A percentile compares a stretch with the other conserved stretches of the same genome.
Evolutionary conservation across 1,140 invertebrate genomes (phyloP).

Genomic region (Euwallacea similis): DNA sequence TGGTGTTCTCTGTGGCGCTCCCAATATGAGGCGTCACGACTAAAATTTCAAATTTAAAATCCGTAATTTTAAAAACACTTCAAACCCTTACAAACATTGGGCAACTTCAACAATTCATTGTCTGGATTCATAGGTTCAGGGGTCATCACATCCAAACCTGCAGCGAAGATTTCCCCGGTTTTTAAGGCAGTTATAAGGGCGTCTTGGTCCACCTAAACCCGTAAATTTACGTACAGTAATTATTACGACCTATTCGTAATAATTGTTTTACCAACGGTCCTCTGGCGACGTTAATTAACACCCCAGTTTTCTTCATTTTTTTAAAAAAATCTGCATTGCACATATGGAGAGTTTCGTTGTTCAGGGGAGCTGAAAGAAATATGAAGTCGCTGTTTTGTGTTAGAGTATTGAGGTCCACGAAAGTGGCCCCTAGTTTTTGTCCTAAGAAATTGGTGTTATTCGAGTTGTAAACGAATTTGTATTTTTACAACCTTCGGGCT

Average conservation of each 20-base stretch:
- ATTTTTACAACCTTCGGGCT: conserved; percentile 59
- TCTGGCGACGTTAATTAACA: conserved; percentile 83
- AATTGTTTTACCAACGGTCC: conserved; percentile 67
- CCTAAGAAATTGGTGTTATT: conserved; percentile 49
- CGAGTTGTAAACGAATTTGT: background rate
- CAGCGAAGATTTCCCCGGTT: conserved; percentile 73
- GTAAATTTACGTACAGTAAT: no score
- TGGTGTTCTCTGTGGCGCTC: conserved; percentile 77
- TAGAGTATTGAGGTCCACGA: conserved; percentile 72
- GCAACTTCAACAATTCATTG: conserved; percentile 74
- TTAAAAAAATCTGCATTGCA: conserved; percentile 74
- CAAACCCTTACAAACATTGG: conserved; percentile 71
- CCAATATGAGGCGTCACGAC: conserved; percentile 85
- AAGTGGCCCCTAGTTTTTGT: conserved; percentile 64
- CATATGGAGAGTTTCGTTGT: conserved; percentile 72
- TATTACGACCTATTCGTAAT: background rate
- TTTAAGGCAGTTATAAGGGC: conserved; percentile 77
- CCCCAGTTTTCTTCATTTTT: conserved; percentile 83
- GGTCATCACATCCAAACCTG: conserved; percentile 90
- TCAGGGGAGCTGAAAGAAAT: conserved; percentile 72
- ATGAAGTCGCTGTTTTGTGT: conserved; percentile 79
- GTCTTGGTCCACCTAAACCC: conserved; percentile 62
- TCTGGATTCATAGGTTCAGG: conserved; percentile 89
- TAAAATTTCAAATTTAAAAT: conserved; percentile 52
- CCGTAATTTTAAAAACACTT: background rate